These are phyloP conservation scores for Balaeniceps rex DNA, from an alignment of 2,113 vertebrate species.

Conservation along the genomic window DNA sequence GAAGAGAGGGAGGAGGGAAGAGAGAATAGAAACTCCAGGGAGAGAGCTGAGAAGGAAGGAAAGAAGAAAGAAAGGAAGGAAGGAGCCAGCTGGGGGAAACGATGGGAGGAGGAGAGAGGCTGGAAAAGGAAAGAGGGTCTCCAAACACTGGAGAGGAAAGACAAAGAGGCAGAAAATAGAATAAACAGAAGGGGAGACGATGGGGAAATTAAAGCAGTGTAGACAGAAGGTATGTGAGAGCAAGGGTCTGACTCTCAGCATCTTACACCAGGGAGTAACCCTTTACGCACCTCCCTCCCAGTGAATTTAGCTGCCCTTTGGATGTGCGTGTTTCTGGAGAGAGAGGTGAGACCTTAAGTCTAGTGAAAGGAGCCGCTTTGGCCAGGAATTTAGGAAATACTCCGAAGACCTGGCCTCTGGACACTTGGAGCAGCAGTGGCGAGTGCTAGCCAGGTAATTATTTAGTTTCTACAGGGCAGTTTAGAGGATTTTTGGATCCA, in stretches of 20 bases:
- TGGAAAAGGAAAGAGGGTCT: slow-evolving; percentile 43
- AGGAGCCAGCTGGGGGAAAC: neutral
- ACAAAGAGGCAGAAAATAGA: slow-evolving; percentile 51
- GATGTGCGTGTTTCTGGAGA: neutral
- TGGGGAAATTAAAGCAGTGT: neutral
- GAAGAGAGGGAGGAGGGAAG: neutral
- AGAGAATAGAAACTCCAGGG: slow-evolving; percentile 18
- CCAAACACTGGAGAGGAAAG: neutral
- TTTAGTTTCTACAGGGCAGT: neutral
- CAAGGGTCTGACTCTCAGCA: neutral
- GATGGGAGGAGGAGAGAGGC: slow-evolving; percentile 22
- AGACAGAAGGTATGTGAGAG: neutral
- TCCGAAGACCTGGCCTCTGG: neutral
- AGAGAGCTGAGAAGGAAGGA: slow-evolving; percentile 10
- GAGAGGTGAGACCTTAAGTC: neutral
- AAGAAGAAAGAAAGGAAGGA: slow-evolving; percentile 37
- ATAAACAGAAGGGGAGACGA: neutral
- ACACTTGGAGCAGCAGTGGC: neutral
- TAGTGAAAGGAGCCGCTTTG: neutral
- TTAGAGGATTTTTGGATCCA: neutral
- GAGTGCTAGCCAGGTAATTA: neutral
- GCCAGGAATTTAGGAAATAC: neutral
- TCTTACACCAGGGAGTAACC: neutral
- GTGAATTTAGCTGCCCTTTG: neutral
- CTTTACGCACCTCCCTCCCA: neutral